phyloP scores from a whole-genome alignment of 2,113 vertebrate species.

The Dipodomys ordii region DNA sequence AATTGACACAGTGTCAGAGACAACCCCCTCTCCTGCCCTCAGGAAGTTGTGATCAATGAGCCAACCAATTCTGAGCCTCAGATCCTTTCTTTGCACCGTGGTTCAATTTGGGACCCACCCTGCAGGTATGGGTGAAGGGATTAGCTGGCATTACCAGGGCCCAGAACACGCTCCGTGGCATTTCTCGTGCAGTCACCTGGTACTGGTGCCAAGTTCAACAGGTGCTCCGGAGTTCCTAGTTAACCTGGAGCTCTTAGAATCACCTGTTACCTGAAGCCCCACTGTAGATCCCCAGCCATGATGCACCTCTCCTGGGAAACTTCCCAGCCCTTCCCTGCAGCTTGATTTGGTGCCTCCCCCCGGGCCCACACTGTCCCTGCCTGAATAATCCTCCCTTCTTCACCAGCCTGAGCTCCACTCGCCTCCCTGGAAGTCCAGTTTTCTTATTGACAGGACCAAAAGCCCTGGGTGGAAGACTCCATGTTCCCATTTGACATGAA shows the following conservation, averaged over 20 bases:
- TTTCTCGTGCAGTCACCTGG: neutral
- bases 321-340: neutral
- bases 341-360: neutral
- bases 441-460: neutral
- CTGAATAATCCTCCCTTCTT: neutral
- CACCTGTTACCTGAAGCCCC: neutral
- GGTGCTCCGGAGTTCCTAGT: neutral
- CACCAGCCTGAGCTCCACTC: neutral
- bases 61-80: neutral
- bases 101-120: neutral
- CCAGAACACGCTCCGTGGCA: neutral
- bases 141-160: neutral
- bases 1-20: too few species aligned
- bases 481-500: neutral
- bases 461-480: neutral
- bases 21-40: neutral
- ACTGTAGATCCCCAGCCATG: neutral
- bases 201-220: too few species aligned
- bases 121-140: neutral
- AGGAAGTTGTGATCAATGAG: neutral
- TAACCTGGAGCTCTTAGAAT: neutral
- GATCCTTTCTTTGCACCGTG: constrained; percentile 16
- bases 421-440: neutral
- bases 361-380: neutral
- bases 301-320: neutral